Base-by-base conservation (phyloP, 1,140 invertebrate species). In the Leptinotarsa texana region DNA sequence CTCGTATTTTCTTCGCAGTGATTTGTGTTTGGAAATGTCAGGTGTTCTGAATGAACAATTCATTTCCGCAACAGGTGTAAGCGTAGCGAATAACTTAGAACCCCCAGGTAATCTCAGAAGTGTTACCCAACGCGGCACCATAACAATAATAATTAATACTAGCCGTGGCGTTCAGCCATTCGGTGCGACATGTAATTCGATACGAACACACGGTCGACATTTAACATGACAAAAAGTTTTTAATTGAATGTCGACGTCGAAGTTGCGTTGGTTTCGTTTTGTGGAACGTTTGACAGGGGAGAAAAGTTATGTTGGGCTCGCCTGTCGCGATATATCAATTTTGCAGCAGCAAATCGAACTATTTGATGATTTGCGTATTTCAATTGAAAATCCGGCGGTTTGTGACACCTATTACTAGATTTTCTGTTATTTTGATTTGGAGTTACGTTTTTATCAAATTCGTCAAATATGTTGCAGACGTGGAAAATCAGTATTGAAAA, bases 41-140 rank as follows among this genome's bases (percentile, higher is more conserved):
- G 51, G 51, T 57, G 51, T 57, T 57, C 51, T 17, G 51, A 42
- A 57, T 57, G n/a, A 57, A 57, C 51, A 18, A 57, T 13, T 57
- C n/a, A 18, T 57, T 57, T 57, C 51, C 51, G 51, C 51, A 57
- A 57, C 51, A 57, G 51, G 51, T 57, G 51, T 57, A 57, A 57
- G n/a, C 6, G 51, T 57, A 18, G 51, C n/a, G n/a, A 18, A n/a
- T 18, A 42, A 42, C 33, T 42, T 11, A 42, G 33, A 42, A 18
- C 51, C 51, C 51, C n/a, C 51, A 57, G 51, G 51, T 57, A 17
- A 57, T 18, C n/a, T 18, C 51, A 57, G 17, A 15, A n/a, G 51
- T 57, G 51, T 57, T 57, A 57, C 51, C n/a, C 51, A 57, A 57
- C 17, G 51, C n/a, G n/a, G 51, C 17, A 57, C 51, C n/a, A 57